Base-by-base conservation (phyloP, 2,113 vertebrate species). In the Pseudorasbora parva region DNA sequence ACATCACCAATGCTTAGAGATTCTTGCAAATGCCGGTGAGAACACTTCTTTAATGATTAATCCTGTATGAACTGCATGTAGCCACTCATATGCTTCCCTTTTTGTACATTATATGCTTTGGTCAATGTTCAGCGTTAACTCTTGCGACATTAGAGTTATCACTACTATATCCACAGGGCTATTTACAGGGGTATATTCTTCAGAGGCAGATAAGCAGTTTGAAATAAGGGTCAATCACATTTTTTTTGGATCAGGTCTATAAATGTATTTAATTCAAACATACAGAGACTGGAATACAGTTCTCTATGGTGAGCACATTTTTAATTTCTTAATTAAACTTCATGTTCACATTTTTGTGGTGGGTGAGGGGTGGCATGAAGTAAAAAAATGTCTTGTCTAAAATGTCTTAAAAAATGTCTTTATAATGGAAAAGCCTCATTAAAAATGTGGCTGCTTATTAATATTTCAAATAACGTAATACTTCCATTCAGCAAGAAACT, bases 11-110 rank as follows among this genome's bases (percentile, higher is more conserved):
- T 95, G 95, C 45, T 92, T 96, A 86, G 86, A 86, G n/a, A 86
- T 93, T 21, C 93, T 97, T 37, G 88, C 93, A 9, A 87, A 84
- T 15, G 90, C 91, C 1, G 95, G 94, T 96, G 89, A 92, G 84
- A 43, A 47, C n/a, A 25, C 30, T 69, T 82, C 19, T 71, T 85
- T 19, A 83, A 57, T 85, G 21, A 79, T 78, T 87, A 59, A 60
- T 66, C 71, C 30, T 37, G 33, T 71, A n/a, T n/a, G n/a, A 43
- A 14, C 62, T 59, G 3, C 23, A 30, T 71, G 6, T 68, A 49
- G 59, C 60, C 56, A 62, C 1, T 51, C 17, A 5, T 25, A 66
- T 19, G 57, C 27, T 66, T 82, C 7, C 10, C 1, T 47, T 66
- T 76, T 77, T 37, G 43, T 21, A 21, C 49, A 33, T 30, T 87